These are phyloP conservation scores for Coleophora deauratella DNA, from an alignment of 2,888 invertebrate species.

Conservation along the genomic window DNA sequence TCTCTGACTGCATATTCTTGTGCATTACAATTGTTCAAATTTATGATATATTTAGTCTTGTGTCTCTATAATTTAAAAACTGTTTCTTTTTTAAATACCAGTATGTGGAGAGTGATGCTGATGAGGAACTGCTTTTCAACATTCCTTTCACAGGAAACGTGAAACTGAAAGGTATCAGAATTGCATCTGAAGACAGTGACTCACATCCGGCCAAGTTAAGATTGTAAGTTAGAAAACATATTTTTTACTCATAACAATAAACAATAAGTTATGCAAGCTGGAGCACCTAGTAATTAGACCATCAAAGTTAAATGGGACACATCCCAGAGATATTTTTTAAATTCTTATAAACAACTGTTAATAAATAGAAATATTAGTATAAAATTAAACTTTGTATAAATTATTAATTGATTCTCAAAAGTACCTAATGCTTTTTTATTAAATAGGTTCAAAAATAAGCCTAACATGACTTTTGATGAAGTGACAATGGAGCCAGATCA, in stretches of 20 bases:
- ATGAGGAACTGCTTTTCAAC: conserved; percentile 96
- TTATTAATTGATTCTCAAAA: too few relatives aligned
- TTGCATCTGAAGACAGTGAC: conserved; percentile 91
- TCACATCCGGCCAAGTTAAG: conserved; percentile 90
- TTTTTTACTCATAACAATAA: too few relatives aligned
- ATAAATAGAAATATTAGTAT: background rate
- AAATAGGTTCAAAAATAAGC: conserved; percentile 91
- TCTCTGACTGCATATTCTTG: too few relatives aligned
- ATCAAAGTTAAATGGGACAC: too few relatives aligned
- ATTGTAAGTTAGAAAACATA: conserved; percentile 78
- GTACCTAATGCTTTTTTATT: background rate
- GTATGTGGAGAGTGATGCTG: conserved; percentile 97
- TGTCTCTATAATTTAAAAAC: too few relatives aligned
- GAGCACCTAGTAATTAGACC: too few relatives aligned
- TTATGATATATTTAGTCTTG: too few relatives aligned
- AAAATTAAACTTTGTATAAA: background rate
- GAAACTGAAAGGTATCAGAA: conserved; percentile 94
- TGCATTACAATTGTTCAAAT: too few relatives aligned
- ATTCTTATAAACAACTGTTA: too few relatives aligned
- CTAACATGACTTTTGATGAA: conserved; percentile 97
- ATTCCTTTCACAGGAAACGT: conserved; percentile 97
- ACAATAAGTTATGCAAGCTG: too few relatives aligned
- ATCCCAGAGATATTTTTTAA: too few relatives aligned
- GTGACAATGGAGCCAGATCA: conserved; percentile 83
- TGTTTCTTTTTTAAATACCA: conserved; percentile 34